A percentile compares a stretch with the other conserved stretches of the same genome.
Conservation (phyloP, 23 tunicate species). For the Oikopleura albicans region DNA sequence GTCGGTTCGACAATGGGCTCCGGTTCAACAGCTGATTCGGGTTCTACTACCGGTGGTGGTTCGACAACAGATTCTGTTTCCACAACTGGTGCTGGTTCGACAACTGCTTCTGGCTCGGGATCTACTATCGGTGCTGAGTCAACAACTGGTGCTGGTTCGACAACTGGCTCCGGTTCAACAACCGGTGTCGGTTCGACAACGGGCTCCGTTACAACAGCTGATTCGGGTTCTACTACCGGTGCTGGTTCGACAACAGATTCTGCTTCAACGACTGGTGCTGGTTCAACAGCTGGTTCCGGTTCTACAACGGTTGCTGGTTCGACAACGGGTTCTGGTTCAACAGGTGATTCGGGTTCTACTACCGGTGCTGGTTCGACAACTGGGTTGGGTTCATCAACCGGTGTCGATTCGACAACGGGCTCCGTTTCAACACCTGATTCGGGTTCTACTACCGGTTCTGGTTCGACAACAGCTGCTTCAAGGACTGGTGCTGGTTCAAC, state of each 20-base stretch:
- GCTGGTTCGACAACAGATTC: neutral
- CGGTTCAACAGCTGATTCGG: neutral
- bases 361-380: neutral
- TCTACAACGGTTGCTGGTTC: neutral
- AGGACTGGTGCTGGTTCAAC: too few species aligned
- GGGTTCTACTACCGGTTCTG: too few species aligned
- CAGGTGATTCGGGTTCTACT: neutral
- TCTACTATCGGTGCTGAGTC: neutral
- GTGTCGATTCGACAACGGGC: too few species aligned
- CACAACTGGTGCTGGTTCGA: neutral
- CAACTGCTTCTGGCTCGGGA: neutral
- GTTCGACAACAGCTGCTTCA: too few species aligned
- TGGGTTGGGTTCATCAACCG: neutral
- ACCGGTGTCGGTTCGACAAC: neutral
- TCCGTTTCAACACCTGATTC: too few species aligned
- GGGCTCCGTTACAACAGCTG: neutral
- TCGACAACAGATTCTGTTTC: neutral
- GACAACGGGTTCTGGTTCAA: neutral
- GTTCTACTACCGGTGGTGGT: neutral
- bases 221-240: neutral
- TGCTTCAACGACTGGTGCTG: neutral
- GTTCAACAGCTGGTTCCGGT: neutral
- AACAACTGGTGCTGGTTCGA: neutral
- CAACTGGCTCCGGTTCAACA: neutral
- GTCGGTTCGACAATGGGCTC: neutral